These are phyloP conservation scores for Cyanoderma ruficeps DNA, from an alignment of 2,113 vertebrate species.

Conservation along the genomic window DNA sequence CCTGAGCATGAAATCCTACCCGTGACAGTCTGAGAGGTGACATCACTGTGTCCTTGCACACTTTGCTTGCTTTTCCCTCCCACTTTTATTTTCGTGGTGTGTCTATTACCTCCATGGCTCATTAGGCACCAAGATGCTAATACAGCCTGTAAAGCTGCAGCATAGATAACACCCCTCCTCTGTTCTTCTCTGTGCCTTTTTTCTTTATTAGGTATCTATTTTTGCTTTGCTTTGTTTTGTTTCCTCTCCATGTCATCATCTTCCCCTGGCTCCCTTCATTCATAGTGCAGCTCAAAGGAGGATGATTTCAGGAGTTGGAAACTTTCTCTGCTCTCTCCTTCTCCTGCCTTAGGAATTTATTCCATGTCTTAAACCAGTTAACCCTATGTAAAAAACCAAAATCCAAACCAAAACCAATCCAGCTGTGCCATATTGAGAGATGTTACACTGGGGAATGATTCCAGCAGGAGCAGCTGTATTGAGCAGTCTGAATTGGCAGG, in stretches of 20 bases:
- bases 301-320: neutral
- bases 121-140: constrained; percentile 54
- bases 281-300: neutral
- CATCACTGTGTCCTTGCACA: neutral
- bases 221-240: constrained; percentile 12
- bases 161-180: neutral
- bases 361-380: neutral
- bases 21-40: neutral
- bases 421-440: neutral
- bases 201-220: neutral
- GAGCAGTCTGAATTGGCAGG: neutral
- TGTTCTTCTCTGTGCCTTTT: neutral
- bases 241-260: neutral
- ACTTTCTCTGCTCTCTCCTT: neutral
- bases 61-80: neutral
- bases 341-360: neutral
- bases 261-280: neutral
- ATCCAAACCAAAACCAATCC: no score
- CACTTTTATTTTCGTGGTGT: constrained; percentile 33
- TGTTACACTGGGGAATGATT: neutral
- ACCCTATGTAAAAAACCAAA: neutral
- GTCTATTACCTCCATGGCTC: constrained; percentile 31
- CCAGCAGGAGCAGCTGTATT: neutral
- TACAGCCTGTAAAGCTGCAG: neutral
- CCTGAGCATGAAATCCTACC: neutral